phyloP scores from a whole-genome alignment of 35 echinoderm and acorn worm species.

The Heliocidaris erythrogramma region DNA sequence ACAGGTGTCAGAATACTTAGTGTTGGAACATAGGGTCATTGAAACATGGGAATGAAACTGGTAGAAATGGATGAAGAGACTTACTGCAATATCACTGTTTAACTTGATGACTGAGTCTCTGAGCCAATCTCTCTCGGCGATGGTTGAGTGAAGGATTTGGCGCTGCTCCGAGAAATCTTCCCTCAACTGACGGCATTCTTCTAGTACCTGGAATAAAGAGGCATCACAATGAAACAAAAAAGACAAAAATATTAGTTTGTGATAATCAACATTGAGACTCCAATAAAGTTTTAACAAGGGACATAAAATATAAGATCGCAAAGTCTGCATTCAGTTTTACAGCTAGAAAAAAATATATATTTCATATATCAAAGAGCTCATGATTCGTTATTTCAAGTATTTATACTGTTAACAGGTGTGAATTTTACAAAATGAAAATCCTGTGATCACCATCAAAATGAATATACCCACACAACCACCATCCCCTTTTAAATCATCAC shows the following conservation, averaged over 20 bases:
- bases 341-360: too few relatives aligned
- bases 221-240: neutral
- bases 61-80: neutral
- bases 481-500: too few relatives aligned
- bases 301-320: too few relatives aligned
- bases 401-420: too few relatives aligned
- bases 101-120: conserved; percentile 34
- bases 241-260: neutral
- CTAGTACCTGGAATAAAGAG: neutral
- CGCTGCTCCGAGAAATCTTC: conserved; percentile 24
- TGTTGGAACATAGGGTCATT: neutral
- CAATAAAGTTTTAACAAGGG: too few relatives aligned
- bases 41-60: neutral
- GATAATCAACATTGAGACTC: too few relatives aligned
- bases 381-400: too few relatives aligned
- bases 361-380: too few relatives aligned
- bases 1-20: neutral
- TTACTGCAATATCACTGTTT: conserved; percentile 36
- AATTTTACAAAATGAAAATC: too few relatives aligned
- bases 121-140: conserved; percentile 43
- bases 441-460: too few relatives aligned
- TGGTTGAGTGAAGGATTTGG: conserved; percentile 40
- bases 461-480: too few relatives aligned
- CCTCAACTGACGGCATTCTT: conserved; percentile 48
- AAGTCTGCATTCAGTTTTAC: too few relatives aligned